These are phyloP conservation scores for Molorchus minor DNA, from an alignment of 2,888 invertebrate genomes.

Conservation along the genomic window DNA sequence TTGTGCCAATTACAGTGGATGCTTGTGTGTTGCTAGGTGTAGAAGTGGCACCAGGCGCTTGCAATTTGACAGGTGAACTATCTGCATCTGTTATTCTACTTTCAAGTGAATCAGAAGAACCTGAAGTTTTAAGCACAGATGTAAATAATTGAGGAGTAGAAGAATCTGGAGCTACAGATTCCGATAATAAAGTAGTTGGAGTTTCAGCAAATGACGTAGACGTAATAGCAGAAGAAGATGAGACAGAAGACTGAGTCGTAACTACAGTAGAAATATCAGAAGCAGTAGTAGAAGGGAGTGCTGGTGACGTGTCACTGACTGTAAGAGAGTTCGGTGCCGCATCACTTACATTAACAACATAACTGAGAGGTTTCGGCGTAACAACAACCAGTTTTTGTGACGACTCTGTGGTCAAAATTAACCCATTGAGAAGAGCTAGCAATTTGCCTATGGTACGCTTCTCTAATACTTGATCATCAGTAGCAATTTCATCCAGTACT, in stretches of 20 bases:
- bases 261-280: constrained; percentile 2
- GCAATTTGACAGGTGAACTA: constrained; percentile 9
- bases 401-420: constrained; percentile 49
- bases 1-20: constrained; percentile 17
- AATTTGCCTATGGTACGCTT: constrained; percentile 58
- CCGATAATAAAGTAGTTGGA: not conserved
- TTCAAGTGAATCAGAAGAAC: not conserved
- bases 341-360: constrained; percentile 21
- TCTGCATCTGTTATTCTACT: constrained; percentile 18
- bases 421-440: constrained; percentile 60
- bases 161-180: not conserved
- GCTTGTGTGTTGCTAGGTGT: constrained; percentile 26
- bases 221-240: not conserved
- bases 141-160: constrained; percentile 25
- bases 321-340: not conserved
- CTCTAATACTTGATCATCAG: constrained; percentile 54
- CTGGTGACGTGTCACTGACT: constrained; percentile 2
- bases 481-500: constrained; percentile 56
- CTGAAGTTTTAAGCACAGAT: constrained; percentile 38
- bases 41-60: constrained; percentile 19
- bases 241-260: not conserved
- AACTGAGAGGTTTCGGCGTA: constrained; percentile 52
- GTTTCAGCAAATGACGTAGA: not conserved
- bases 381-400: constrained; percentile 52
- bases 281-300: constrained; percentile 8